Conservation (phyloP, 2,888 invertebrate genomes). For the Hydriomena furcata region DNA sequence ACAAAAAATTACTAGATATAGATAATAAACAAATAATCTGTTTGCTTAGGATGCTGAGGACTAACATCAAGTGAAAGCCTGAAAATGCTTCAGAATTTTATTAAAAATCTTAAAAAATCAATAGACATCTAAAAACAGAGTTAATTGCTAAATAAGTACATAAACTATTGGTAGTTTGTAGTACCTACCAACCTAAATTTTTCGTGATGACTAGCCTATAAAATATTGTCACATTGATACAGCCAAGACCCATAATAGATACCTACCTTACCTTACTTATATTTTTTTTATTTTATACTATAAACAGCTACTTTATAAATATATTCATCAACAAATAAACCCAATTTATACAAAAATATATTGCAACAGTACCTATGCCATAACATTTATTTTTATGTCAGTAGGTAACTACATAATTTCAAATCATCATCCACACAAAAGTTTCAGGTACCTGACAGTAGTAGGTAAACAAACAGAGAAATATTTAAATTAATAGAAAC, state of each 20-base stretch:
- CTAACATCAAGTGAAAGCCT: no score
- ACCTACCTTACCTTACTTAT: no score
- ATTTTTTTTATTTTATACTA: neutral
- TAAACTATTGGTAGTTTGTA: neutral
- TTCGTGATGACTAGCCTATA: constrained; percentile 19
- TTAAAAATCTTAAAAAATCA: constrained; percentile 8
- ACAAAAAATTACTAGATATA: no score
- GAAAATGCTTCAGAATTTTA: neutral
- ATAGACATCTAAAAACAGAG: constrained; percentile 1
- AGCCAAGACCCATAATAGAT: constrained; percentile 1
- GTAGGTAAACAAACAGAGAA: neutral
- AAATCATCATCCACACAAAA: neutral
- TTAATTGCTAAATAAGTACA: constrained; percentile 16
- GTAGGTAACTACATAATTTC: no score
- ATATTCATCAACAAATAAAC: neutral
- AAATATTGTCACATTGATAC: constrained; percentile 4
- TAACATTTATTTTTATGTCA: no score
- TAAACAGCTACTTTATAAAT: neutral
- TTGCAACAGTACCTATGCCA: no score
- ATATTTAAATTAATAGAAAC: neutral
- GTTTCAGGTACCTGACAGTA: no score
- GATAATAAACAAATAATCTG: no score
- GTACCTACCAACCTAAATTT: neutral
- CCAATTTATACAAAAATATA: constrained; percentile 5
- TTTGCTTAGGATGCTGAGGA: no score